phyloP scores from a whole-genome alignment of 2,888 invertebrate species.

The Sisyra nigra region DNA sequence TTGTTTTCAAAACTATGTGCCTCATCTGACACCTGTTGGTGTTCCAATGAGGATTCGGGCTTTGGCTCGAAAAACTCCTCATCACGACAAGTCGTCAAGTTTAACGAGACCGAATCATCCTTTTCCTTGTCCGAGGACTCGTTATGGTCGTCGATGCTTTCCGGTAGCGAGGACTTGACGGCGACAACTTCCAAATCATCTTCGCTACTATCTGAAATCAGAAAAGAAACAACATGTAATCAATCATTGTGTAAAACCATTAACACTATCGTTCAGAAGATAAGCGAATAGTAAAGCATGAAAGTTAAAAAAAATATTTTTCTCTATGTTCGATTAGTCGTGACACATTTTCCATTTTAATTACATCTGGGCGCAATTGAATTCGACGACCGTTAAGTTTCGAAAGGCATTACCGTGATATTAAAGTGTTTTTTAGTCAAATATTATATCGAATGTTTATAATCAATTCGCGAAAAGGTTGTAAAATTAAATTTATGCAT shows the following conservation, averaged over 20 bases:
- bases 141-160: slow-evolving; percentile 15
- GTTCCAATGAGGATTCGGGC: too few species aligned
- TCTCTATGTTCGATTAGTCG: too few species aligned
- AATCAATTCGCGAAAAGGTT: too few species aligned
- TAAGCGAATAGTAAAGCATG: neutral
- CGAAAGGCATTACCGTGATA: too few species aligned
- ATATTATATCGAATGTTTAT: too few species aligned
- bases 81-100: too few species aligned
- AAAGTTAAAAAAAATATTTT: neutral
- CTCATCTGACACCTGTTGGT: too few species aligned
- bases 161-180: slow-evolving; percentile 13
- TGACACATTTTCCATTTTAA: neutral
- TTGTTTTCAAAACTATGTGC: too few species aligned
- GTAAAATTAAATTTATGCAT: too few species aligned
- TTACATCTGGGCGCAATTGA: neutral
- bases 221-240: slow-evolving; percentile 10
- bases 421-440: too few species aligned
- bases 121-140: slow-evolving; percentile 15
- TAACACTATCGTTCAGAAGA: neutral
- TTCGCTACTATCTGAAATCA: slow-evolving; percentile 37
- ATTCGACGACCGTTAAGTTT: neutral
- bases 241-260: neutral
- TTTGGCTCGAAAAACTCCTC: too few species aligned
- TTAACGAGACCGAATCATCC: too few species aligned
- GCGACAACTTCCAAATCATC: slow-evolving; percentile 36